Conservation (phyloP, 2,888 invertebrate species). For the Tenthredo distinguenda region DNA sequence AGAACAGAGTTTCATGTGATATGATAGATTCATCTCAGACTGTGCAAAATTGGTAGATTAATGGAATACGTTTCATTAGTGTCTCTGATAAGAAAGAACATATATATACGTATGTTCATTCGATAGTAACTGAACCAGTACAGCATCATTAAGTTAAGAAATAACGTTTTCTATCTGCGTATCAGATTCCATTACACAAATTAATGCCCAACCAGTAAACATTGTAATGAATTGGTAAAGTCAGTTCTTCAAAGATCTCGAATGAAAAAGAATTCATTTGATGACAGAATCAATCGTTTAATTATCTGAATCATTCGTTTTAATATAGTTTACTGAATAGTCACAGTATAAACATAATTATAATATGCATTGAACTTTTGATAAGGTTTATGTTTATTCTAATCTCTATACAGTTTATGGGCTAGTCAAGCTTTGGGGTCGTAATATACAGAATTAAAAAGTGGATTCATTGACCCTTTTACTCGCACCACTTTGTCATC, state of each 20-base stretch:
- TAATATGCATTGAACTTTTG: not conserved
- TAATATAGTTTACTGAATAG: not conserved
- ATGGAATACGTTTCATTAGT: not conserved
- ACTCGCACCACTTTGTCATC: slow-evolving; percentile 20
- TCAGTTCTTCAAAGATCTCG: not conserved
- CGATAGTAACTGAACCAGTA: not conserved
- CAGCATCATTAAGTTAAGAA: not conserved
- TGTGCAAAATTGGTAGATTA: not conserved
- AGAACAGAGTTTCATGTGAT: not conserved
- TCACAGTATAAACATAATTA: not conserved
- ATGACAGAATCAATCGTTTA: not conserved
- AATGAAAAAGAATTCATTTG: not conserved
- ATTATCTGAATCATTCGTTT: not conserved
- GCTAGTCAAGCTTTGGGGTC: too few species aligned
- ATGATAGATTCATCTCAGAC: not conserved
- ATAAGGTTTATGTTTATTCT: not conserved
- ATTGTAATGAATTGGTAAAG: not conserved
- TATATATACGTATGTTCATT: not conserved
- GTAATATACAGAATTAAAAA: not conserved
- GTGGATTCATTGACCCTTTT: slow-evolving; percentile 41
- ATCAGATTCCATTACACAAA: not conserved
- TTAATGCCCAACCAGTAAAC: not conserved
- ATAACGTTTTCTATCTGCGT: not conserved
- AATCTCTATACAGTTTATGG: not conserved
- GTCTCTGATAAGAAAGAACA: not conserved